Base-by-base conservation (phyloP, 2,797 vertebrate species). In the Dipus sagitta region DNA sequence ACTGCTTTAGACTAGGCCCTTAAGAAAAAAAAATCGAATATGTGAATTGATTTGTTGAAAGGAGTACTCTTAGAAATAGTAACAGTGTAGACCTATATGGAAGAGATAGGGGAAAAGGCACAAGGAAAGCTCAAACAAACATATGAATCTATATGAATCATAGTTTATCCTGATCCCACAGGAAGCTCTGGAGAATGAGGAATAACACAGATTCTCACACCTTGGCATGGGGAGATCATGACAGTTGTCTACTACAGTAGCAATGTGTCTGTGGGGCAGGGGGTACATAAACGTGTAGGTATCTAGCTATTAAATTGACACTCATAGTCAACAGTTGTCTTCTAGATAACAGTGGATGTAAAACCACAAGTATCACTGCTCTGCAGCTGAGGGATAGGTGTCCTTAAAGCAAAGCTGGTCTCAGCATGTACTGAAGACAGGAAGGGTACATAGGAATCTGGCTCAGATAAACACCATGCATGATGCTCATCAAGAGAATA, bases 201-300 rank as follows among this genome's bases (percentile, higher is more conserved):
- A 71, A n/a, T 62, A 70, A 10, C 10, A 28, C 20, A 68, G 30
- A 85, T 28, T 23, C 18, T 38, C 60, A 4, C 6, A 81, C 20
- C 28, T 78, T 62, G 64, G 54, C 1, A 47, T 12, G 6, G 42
- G 12, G 3, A 1, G 23, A 24, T 9, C 70, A 11, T 88, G 12
- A 70, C 47, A n/a, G 14, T 3, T 62, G 10, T 42, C 20, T n/a
- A 12, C 17, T 6, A 14, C 18, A 28, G 11, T 3, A 18, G 32
- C 0, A 26, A 58, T 58, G 54, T 58, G 54, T 17, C 23, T 14
- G 3, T 4, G 0, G 21, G 0, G 7, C 71, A 3, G 30, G 28
- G 5, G 9, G 4, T 13, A 9, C 18, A 28, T 54, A 60, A 42
- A 17, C 7, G 28, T 12, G 15, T 1, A 30, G n/a, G 11, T 42